Base-by-base conservation (phyloP, 2,888 invertebrate genomes). In the Cecidostiba fungosa region DNA sequence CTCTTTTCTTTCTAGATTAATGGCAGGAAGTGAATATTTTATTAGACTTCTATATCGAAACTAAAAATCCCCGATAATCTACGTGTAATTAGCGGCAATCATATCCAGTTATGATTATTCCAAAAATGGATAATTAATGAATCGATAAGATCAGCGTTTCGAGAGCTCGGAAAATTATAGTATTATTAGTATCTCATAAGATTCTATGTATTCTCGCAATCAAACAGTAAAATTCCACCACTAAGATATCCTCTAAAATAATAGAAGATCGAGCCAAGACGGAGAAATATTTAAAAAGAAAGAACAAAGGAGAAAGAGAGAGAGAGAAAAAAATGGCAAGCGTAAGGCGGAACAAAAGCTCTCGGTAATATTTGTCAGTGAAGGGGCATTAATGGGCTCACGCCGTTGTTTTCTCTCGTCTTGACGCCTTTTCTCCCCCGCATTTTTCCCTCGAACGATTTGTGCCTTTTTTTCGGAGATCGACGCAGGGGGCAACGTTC, bases 381-480 rank as follows among this genome's bases (percentile, higher is more conserved):
- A 79, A 74, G 36, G 23, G 74, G 72, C 77, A 81, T 81, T 80
- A 86, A 86, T 83, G 81, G 73, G 43, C 66, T 72, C 54, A 1
- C 54, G 1, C 23, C 59, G 80, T 84, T 76, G 76, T 78, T 84
- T 82, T 85, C 85, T 78, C 85, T 50, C 50, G 43, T 54, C 54
- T 54, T 76, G 32, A 19, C 54, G 4, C 23, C 59, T 59, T n/a
- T 59, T n/a, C 66, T 12, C 66, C 66, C 66, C 26, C 66, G 26
- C 77, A 76, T 73, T 69, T 81, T 26, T 72, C 69, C 4, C 36
- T 36, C 54, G 32, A 29, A 76, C 66, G 66, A 66, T 66, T 62
- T 84, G 74, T 86, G 70, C 69, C 74, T 85, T 74, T 80, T n/a
- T 87, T 89, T 89, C 89, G 88, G 90, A 89, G 89, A 90, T 91